Evolutionary conservation across 2,113 vertebrate species (phyloP).

Genomic region (Pygoscelis antarcticus): DNA sequence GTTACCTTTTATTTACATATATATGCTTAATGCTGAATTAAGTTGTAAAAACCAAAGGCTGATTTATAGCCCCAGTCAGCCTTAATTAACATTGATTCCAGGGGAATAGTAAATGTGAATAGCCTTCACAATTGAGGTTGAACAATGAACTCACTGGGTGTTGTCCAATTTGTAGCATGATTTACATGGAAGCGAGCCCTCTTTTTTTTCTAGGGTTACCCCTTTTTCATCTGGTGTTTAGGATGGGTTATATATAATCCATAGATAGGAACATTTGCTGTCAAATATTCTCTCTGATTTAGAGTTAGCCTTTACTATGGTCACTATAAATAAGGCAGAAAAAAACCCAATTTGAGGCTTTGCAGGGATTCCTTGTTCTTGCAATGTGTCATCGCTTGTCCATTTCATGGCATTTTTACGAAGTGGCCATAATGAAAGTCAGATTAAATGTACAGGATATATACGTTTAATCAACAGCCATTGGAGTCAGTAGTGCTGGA

Average conservation of each 20-base stretch:
- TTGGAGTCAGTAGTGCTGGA: conserved; percentile 72
- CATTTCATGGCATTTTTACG: conserved; percentile 94
- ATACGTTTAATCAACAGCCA: conserved; percentile 78
- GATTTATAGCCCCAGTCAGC: conserved; percentile 87
- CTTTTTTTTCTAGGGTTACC: conserved; percentile 81
- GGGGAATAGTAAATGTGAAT: conserved; percentile 89
- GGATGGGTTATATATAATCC: conserved; percentile 88
- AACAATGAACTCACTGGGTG: conserved; percentile 91
- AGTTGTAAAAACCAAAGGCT: conserved; percentile 82
- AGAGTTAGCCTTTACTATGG: conserved; percentile 85
- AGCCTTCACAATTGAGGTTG: conserved; percentile 85
- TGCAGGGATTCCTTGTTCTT: conserved; percentile 89
- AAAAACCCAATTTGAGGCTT: conserved; percentile 91
- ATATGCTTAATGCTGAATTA: conserved; percentile 84
- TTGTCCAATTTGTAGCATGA: conserved; percentile 92
- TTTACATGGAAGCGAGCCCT: conserved; percentile 92
- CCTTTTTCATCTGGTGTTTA: conserved; percentile 85
- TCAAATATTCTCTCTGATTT: conserved; percentile 93
- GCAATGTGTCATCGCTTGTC: conserved; percentile 88
- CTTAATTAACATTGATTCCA: conserved; percentile 96
- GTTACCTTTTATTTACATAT: conserved; percentile 83
- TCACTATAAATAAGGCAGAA: conserved; percentile 87
- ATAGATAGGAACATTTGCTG: conserved; percentile 88
- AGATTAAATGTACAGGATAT: conserved; percentile 90
- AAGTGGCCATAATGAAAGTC: conserved; percentile 97